Percentiles rank a stretch among this genome's conserved stretches.
Conservation (phyloP, 2,888 invertebrate genomes). For the Oeneis ivallda region DNA sequence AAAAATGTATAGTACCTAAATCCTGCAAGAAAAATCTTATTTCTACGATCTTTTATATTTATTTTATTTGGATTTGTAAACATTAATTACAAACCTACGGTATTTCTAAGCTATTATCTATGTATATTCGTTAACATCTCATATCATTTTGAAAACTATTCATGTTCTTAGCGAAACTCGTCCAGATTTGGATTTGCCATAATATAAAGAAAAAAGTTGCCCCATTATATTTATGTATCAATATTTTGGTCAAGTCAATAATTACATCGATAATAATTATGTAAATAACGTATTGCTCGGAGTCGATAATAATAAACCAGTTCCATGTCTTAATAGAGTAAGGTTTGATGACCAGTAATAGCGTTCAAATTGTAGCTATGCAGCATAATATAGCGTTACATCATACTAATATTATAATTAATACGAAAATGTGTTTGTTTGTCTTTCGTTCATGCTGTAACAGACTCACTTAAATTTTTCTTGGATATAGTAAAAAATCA, state of each 20-base stretch:
- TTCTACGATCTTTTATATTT: too few species aligned
- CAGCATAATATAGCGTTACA: not conserved
- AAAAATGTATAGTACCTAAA: too few species aligned
- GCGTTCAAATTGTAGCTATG: not conserved
- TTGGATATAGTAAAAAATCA: too few species aligned
- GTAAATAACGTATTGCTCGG: conserved; percentile 25
- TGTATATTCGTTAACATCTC: not conserved
- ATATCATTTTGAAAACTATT: not conserved
- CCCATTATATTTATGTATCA: conserved; percentile 9
- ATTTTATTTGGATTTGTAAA: too few species aligned
- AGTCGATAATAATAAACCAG: conserved; percentile 27
- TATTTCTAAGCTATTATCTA: not conserved
- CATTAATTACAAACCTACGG: too few species aligned
- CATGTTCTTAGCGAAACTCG: not conserved
- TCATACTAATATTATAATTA: too few species aligned
- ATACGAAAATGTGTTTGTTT: too few species aligned
- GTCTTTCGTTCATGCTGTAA: too few species aligned
- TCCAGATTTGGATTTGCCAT: not conserved
- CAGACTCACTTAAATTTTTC: too few species aligned
- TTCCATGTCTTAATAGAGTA: conserved; percentile 14
- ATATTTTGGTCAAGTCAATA: conserved; percentile 14
- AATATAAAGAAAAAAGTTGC: conserved; percentile 2
- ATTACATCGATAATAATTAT: conserved; percentile 26
- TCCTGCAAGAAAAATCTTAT: too few species aligned
- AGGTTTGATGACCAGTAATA: not conserved